Conservation (phyloP, 2,888 invertebrate genomes). For the Diploptera punctata region DNA sequence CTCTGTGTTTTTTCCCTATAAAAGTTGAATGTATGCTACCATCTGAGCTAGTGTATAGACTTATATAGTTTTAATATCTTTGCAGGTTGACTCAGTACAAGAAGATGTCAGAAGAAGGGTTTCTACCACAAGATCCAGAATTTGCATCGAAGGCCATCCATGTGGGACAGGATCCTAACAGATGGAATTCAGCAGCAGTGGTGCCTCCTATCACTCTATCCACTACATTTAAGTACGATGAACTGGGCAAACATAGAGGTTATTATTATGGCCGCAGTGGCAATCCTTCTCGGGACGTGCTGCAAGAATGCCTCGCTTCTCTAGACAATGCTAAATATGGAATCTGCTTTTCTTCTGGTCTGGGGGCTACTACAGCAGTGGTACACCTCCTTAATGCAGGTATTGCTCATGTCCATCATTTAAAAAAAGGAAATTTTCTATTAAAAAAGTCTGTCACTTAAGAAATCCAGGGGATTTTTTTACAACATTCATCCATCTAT, state of each 20-base stretch:
- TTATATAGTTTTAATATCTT: too few species aligned
- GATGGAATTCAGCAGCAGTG: slow-evolving; percentile 86
- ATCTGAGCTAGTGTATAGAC: too few species aligned
- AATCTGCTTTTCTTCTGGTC: slow-evolving; percentile 85
- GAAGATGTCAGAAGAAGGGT: slow-evolving; percentile 39
- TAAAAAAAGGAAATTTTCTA: too few species aligned
- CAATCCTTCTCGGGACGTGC: slow-evolving; percentile 88
- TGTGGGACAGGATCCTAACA: slow-evolving; percentile 87
- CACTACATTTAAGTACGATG: slow-evolving; percentile 91
- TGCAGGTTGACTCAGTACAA: too few species aligned
- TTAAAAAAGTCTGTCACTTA: too few species aligned
- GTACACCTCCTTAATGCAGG: slow-evolving; percentile 67
- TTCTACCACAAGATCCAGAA: slow-evolving; percentile 54
- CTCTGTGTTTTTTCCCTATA: too few species aligned
- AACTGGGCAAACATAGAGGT: slow-evolving; percentile 83
- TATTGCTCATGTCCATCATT: too few species aligned
- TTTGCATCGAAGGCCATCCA: slow-evolving; percentile 94
- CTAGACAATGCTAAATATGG: slow-evolving; percentile 89
- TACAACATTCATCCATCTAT: too few species aligned
- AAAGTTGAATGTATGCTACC: too few species aligned
- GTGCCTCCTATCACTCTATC: slow-evolving; percentile 90
- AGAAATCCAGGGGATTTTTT: too few species aligned
- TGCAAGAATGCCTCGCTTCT: slow-evolving; percentile 89
- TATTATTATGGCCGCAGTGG: slow-evolving; percentile 94
- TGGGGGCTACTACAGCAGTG: slow-evolving; percentile 83